phyloP scores from a whole-genome alignment of 92 coral and sea anemone genomes.

The Actinernus sp. region DNA sequence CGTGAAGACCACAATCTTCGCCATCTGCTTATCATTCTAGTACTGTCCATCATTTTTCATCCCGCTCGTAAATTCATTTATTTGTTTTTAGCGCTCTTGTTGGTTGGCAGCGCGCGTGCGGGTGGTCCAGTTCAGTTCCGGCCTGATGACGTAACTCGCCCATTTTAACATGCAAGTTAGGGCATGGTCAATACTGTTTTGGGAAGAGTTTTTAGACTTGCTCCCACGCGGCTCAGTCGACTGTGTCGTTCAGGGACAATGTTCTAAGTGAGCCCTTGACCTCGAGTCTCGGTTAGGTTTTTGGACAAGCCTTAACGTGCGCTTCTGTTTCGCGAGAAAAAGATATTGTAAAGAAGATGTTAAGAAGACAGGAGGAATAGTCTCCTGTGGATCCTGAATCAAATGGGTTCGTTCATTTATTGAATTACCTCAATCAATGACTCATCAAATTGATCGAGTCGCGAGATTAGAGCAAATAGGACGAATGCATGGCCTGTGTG shows the following conservation, averaged over 20 bases:
- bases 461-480: slow-evolving; percentile 19
- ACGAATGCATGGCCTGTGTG: slow-evolving; percentile 4
- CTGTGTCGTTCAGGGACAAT: slow-evolving; percentile 32
- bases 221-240: slow-evolving; percentile 70
- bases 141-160: background rate
- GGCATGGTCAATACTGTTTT: background rate
- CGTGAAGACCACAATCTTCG: slow-evolving; percentile 44
- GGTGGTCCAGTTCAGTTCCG: slow-evolving; percentile 15
- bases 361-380: background rate
- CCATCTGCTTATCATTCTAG: slow-evolving; percentile 72
- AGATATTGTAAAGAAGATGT: background rate
- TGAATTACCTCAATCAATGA: slow-evolving; percentile 41
- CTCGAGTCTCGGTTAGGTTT: slow-evolving; percentile 12
- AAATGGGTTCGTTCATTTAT: background rate
- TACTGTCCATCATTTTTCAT: slow-evolving; percentile 42
- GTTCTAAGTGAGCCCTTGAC: slow-evolving; percentile 41
- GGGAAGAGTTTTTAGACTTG: background rate
- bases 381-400: background rate
- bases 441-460: slow-evolving; percentile 21
- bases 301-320: slow-evolving; percentile 8
- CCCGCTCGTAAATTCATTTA: slow-evolving; percentile 8
- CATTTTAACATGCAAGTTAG: slow-evolving; percentile 13
- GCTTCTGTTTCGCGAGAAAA: background rate
- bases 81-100: slow-evolving; percentile 11
- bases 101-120: background rate